These are phyloP conservation scores for Phoenoteleia sp. DNA, from an alignment of 2,888 invertebrate species.

Conservation along the genomic window DNA sequence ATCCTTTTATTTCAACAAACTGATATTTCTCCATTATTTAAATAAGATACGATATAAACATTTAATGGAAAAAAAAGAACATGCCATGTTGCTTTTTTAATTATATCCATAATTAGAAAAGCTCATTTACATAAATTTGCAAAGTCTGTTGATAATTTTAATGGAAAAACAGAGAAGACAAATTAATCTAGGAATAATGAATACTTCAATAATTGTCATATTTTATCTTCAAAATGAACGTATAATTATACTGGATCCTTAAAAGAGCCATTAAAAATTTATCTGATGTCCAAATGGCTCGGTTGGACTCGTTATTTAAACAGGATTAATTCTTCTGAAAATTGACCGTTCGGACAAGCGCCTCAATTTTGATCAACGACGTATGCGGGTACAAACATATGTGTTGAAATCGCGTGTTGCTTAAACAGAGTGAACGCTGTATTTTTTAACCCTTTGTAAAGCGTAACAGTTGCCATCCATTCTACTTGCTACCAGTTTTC, in stretches of 20 bases:
- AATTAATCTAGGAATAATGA: too few species aligned
- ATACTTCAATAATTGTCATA: too few species aligned
- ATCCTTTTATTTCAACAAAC: too few species aligned
- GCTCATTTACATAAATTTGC: too few species aligned
- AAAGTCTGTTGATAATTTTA: too few species aligned
- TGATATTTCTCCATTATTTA: too few species aligned
- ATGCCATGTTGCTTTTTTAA: too few species aligned
- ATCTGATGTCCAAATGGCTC: slow-evolving; percentile 15
- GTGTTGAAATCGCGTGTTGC: slow-evolving; percentile 75
- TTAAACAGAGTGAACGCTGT: slow-evolving; percentile 79
- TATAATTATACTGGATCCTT: slow-evolving; percentile 34
- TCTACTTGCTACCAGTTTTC: slow-evolving; percentile 80
- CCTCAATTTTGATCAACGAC: slow-evolving; percentile 51
- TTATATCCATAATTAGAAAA: too few species aligned
- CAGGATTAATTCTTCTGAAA: slow-evolving; percentile 57
- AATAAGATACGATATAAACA: too few species aligned
- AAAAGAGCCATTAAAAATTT: neutral
- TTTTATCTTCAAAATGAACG: too few species aligned
- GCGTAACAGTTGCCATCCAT: slow-evolving; percentile 80
- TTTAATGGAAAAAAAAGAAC: too few species aligned
- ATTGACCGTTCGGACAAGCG: slow-evolving; percentile 59
- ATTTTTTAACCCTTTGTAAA: slow-evolving; percentile 82
- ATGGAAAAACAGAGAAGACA: too few species aligned
- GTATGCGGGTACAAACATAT: slow-evolving; percentile 67
- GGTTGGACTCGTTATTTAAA: slow-evolving; percentile 35